These are phyloP conservation scores for Drosophila fungiperda DNA, from an alignment of 2,888 invertebrate species.

Conservation along the genomic window DNA sequence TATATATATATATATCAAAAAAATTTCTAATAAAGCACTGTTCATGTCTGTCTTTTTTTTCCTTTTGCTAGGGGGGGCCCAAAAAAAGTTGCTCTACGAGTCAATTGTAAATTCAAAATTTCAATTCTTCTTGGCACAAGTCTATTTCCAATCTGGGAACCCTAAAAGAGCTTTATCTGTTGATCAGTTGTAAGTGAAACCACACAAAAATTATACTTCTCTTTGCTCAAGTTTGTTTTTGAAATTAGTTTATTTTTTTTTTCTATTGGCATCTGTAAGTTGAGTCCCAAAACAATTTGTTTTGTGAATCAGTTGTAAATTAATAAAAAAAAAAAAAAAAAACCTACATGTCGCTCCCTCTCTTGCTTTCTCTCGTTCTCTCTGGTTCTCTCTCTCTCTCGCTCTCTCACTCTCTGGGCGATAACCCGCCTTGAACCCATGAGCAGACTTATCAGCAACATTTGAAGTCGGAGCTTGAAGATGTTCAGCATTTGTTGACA, in stretches of 20 bases:
- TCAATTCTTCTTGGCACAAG: neutral
- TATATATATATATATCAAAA: neutral
- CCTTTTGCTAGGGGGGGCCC: neutral
- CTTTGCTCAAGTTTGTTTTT: constrained; percentile 14
- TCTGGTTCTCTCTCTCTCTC: neutral
- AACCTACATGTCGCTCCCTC: neutral
- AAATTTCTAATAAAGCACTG: constrained; percentile 43
- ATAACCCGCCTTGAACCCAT: constrained; percentile 61
- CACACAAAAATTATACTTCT: too few relatives aligned
- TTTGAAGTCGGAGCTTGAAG: neutral
- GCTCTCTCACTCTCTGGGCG: constrained; percentile 6
- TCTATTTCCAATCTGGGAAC: neutral
- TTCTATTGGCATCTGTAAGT: neutral
- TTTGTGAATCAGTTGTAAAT: neutral
- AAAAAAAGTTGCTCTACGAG: neutral
- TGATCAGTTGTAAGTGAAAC: neutral
- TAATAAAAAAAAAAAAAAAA: constrained; percentile 9
- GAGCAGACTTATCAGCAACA: constrained; percentile 45
- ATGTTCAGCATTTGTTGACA: neutral
- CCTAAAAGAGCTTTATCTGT: neutral
- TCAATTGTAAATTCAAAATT: neutral
- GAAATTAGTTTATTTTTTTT: neutral
- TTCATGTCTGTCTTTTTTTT: constrained; percentile 16
- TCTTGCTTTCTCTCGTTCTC: neutral
- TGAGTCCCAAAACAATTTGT: neutral